phyloP scores from a whole-genome alignment of 2,888 invertebrate genomes.

The Acanthosepion pharaonis region DNA sequence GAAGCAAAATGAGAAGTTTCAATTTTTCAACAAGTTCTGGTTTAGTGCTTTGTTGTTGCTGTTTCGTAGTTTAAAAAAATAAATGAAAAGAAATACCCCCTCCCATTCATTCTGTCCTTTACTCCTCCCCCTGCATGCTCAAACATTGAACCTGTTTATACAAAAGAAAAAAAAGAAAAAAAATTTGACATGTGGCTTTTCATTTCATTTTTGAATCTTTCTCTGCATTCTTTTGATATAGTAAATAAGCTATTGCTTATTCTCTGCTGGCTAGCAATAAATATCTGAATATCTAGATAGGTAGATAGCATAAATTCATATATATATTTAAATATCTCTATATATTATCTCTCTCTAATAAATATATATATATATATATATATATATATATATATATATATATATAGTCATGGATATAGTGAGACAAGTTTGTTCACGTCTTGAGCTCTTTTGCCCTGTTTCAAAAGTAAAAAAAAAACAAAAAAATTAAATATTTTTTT shows the following conservation, averaged over 20 bases:
- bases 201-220: not conserved
- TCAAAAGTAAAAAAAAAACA: conserved; percentile 33
- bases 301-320: conserved; percentile 41
- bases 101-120: not conserved
- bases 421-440: conserved; percentile 34
- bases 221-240: not conserved
- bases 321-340: not conserved
- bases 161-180: not conserved
- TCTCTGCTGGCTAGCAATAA: conserved; percentile 35
- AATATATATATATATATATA: not conserved
- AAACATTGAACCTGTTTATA: conserved; percentile 21
- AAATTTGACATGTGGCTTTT: not conserved
- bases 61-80: not conserved
- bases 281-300: conserved; percentile 42
- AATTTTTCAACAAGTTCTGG: not conserved
- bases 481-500: not conserved
- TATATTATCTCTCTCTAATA: not conserved
- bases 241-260: conserved; percentile 37
- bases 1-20: not conserved
- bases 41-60: conserved; percentile 1
- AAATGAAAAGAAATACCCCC: not conserved
- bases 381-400: conserved; percentile 33
- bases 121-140: not conserved
- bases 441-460: conserved; percentile 43
- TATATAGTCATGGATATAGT: conserved; percentile 45